Evolutionary conservation across 2,888 invertebrate genomes (phyloP), one percentile per base, ranked within the genome.

Genomic region (Parnassius smintheus): DNA sequence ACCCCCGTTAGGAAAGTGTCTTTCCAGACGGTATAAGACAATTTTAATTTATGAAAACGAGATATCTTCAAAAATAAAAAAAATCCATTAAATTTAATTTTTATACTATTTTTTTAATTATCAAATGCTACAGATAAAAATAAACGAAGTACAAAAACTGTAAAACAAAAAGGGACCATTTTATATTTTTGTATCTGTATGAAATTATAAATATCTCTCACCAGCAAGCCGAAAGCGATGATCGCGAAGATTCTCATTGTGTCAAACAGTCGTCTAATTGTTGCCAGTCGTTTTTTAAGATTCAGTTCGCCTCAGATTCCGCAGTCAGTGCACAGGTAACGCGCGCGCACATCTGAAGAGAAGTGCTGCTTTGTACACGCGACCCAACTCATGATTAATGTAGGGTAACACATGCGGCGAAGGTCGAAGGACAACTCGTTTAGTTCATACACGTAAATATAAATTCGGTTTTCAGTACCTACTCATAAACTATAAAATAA

Each of bases 301-400:
- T 18, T 18, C 18, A 18, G 18, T 79, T 1, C 84, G 76, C 62
- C 75, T 72, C 59, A 87, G 66, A 44, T 81, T 72, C 82, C 83
- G 86, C 51, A 88, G 68, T 35, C 77, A 72, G 69, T 75, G 84
- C 42, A 87, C 83, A 81, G 48, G 77, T 67, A 59, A 72, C 82
- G 77, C 86, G 75, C 57, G 73, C 85, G 88, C 89, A 88, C 88
- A 88, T 88, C 75, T 66, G 73, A 59, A 44, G 55, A 72, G 74
- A 54, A 74, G 65, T 69, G 66, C 60, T 56, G 52, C 65, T 18
- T 64, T 65, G 1, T 54, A 65, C 61, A 51, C 59, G 62, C 59
- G 56, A 54, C 42, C 56, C 56, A 42, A 48, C 46, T 3, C 48
- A 48, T 48, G 52, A 51, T 35, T 49, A 10, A 51, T 56, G 56